Evolutionary conservation across 2,888 invertebrate species (phyloP).

Genomic region (Ecliptopera silaceata): DNA sequence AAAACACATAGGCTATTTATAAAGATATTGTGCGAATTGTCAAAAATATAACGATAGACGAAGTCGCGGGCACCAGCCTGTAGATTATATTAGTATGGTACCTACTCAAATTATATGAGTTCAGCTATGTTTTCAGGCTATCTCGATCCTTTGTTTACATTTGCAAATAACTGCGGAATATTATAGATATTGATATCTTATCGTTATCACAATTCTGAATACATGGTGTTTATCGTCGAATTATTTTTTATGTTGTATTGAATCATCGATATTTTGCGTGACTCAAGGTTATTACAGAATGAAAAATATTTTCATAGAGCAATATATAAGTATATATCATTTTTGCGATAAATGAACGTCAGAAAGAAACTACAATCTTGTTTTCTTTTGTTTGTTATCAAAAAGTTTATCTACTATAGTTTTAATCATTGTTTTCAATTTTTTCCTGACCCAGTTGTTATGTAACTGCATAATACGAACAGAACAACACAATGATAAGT

Average conservation of each 20-base stretch:
- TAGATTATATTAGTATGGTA: no score
- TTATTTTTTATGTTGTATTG: background rate
- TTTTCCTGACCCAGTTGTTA: conserved; percentile 21
- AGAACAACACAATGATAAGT: background rate
- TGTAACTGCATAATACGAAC: conserved; percentile 27
- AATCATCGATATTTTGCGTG: conserved; percentile 7
- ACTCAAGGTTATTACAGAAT: conserved; percentile 5
- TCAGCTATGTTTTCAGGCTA: background rate
- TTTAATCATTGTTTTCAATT: conserved; percentile 23
- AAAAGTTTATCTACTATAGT: conserved; percentile 13
- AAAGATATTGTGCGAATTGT: no score
- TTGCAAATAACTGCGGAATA: conserved; percentile 25
- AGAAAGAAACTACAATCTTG: no score
- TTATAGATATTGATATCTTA: conserved; percentile 22
- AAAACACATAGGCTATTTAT: no score
- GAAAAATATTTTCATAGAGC: background rate
- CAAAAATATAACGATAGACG: no score
- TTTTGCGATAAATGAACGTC: no score
- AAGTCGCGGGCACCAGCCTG: no score
- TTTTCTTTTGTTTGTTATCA: conserved; percentile 7
- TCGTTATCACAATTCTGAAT: conserved; percentile 12
- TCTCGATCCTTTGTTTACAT: conserved; percentile 23
- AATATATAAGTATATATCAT: no score
- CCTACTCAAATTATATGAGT: background rate
- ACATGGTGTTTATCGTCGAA: conserved; percentile 9